These are phyloP conservation scores for Gandaritis pyraliata DNA, from an alignment of 2,888 invertebrate genomes.

Conservation along the genomic window DNA sequence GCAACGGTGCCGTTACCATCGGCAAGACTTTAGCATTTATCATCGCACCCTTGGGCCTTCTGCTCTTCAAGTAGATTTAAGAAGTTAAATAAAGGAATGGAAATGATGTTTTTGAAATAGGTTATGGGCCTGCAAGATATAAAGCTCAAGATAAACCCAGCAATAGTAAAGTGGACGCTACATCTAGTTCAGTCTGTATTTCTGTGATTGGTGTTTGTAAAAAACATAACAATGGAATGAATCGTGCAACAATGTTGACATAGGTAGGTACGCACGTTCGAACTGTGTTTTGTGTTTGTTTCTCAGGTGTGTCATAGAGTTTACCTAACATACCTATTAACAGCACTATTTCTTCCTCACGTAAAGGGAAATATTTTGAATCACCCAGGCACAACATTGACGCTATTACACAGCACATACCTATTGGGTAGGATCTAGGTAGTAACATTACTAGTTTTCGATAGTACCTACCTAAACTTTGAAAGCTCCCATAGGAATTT, in stretches of 20 bases:
- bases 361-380: conserved; percentile 20
- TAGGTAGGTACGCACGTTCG: not conserved
- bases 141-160: too few species aligned
- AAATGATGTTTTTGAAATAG: conserved; percentile 8
- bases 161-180: not conserved
- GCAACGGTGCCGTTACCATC: conserved; percentile 84
- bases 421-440: not conserved
- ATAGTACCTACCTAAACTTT: not conserved
- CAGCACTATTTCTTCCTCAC: conserved; percentile 8
- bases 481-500: not conserved
- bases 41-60: conserved; percentile 66
- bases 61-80: conserved; percentile 72
- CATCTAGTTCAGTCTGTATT: conserved; percentile 3
- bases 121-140: conserved; percentile 2
- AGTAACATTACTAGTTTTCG: too few species aligned
- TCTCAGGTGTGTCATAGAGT: conserved; percentile 14
- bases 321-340: not conserved
- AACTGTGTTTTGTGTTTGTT: conserved; percentile 5
- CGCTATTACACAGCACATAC: conserved; percentile 3
- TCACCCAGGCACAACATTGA: conserved; percentile 4
- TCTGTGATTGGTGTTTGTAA: conserved; percentile 5
- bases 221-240: conserved; percentile 21
- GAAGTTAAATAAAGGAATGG: conserved; percentile 13
- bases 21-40: conserved; percentile 74
- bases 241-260: conserved; percentile 6